Evolutionary conservation across 2,888 invertebrate genomes (phyloP).

Genomic region (Apotomis betuletana): DNA sequence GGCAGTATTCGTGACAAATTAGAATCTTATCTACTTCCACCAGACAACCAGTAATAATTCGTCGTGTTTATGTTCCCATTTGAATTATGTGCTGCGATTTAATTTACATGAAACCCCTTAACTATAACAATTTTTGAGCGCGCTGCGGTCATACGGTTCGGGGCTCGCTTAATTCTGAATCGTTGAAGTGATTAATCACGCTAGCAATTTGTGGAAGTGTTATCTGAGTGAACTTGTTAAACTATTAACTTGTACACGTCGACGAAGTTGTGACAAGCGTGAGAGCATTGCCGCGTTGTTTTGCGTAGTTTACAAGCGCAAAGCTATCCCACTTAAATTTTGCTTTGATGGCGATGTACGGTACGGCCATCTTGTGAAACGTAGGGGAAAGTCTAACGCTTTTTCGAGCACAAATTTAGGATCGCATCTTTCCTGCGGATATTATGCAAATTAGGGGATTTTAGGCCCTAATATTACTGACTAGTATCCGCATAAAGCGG

Average conservation of each 20-base stretch:
- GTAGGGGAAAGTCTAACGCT: no score
- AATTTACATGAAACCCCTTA: constrained; percentile 46
- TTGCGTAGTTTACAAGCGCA: constrained; percentile 51
- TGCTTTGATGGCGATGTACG: constrained; percentile 12
- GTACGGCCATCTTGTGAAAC: constrained; percentile 5
- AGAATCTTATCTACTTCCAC: constrained; percentile 52
- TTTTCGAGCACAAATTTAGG: no score
- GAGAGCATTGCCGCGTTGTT: constrained; percentile 49
- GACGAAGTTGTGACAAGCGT: constrained; percentile 56
- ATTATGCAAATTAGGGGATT: no score
- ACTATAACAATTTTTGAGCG: constrained; percentile 51
- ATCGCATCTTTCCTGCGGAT: no score
- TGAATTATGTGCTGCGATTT: constrained; percentile 47
- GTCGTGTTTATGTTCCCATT: constrained; percentile 44
- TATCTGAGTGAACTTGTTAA: constrained; percentile 63
- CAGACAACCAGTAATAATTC: constrained; percentile 47
- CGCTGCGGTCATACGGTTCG: constrained; percentile 26
- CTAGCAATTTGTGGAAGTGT: constrained; percentile 60
- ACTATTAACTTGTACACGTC: constrained; percentile 65
- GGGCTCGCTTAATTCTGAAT: constrained; percentile 43
- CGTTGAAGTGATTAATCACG: constrained; percentile 60
- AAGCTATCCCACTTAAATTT: constrained; percentile 49
- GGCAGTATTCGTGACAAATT: constrained; percentile 52
- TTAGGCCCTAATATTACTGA: no score
- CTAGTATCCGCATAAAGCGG: no score